Evolutionary conservation across 2,113 vertebrate species (phyloP), one percentile per base, ranked within the genome.

Genomic region (Grallaria varia): DNA sequence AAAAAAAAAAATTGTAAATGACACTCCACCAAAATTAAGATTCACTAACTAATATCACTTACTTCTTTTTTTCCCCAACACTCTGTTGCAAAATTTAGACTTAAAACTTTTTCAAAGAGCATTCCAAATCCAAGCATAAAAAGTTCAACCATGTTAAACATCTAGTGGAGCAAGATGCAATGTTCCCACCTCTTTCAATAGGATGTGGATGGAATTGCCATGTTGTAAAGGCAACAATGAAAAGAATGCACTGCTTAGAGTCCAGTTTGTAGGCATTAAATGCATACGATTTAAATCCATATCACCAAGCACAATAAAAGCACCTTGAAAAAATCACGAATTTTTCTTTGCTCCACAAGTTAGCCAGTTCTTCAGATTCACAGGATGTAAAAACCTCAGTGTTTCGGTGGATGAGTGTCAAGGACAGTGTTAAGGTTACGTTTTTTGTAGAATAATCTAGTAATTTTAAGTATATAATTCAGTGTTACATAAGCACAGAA

Each of bases 161-260:
- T 21, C n/a, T 30, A 3, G 4, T 0, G 4, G 58, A 86, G 7
- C 18, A 73, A 8, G 27, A 73, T 2, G 1, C 3, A 69, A 39
- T 14, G 23, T 58, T 66, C 60, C 50, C 18, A 90, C 24, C 4
- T 25, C 49, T 45, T 90, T 84, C 37, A 37, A 12, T 55, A 56
- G 14, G 30, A 44, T 39, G 50, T 0, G 2, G 20, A 45, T 15
- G 11, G 10, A 91, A 66, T 12, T 3, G 1, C 6, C 27, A n/a
- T 1, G 7, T 7, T 69, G 31, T 31, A 52, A 73, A 90, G 45
- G 62, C 45, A 89, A 12, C 4, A 14, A 45, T 23, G 31, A 14
- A 58, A 60, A 79, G 14, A 68, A 59, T 6, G 35, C 6, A 21
- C 10, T 30, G 19, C 4, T 58, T 20, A 19, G 78, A 81, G 71